phyloP scores from a whole-genome alignment of 2,113 vertebrate species.

The Vidua macroura region DNA sequence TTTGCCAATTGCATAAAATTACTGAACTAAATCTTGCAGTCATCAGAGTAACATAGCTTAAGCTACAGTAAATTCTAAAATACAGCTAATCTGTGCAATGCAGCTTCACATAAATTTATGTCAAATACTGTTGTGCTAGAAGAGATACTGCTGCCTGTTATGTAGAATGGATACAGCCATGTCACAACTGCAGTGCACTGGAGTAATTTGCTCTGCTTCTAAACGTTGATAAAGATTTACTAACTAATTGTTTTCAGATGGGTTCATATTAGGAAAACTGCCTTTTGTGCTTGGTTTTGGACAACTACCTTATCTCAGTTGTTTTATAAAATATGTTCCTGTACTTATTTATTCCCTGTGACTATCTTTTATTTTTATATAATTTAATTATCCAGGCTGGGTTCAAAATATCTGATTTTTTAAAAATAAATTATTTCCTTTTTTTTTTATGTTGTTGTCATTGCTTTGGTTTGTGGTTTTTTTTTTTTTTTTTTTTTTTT shows the following conservation, averaged over 20 bases:
- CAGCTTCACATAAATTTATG: background rate
- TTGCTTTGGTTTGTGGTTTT: background rate
- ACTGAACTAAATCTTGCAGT: slow-evolving; percentile 17
- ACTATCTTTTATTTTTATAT: background rate
- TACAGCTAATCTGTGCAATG: background rate
- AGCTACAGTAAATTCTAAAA: background rate
- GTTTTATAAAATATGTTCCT: background rate
- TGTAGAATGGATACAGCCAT: background rate
- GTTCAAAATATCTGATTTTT: background rate
- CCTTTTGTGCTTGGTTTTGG: background rate
- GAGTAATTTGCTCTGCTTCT: background rate
- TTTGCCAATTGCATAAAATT: slow-evolving; percentile 30
- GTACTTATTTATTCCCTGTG: background rate
- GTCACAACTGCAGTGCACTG: background rate
- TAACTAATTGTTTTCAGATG: background rate
- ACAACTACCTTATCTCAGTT: background rate
- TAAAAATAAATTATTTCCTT: background rate
- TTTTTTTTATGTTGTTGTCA: background rate
- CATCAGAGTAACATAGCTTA: background rate
- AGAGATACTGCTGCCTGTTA: background rate
- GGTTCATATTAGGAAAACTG: background rate
- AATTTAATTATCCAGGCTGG: background rate
- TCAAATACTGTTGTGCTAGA: background rate
- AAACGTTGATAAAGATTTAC: background rate
- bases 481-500: background rate